These are phyloP conservation scores for Hirtodrosophila duncani DNA, from an alignment of 2,888 invertebrate species.

Conservation along the genomic window DNA sequence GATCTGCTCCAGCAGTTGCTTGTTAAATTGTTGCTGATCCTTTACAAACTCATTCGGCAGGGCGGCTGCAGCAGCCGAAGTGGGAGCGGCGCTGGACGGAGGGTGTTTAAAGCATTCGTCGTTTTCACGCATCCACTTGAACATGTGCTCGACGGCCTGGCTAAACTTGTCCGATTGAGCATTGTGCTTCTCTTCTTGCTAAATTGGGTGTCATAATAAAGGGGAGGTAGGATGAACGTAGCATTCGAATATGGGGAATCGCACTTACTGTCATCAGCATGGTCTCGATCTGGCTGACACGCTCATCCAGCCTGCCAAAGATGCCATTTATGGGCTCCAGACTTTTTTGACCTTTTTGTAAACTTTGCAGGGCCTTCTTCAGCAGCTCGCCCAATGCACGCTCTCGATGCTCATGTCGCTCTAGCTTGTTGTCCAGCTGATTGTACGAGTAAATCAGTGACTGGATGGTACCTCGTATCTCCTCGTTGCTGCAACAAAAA, in stretches of 20 bases:
- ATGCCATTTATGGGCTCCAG: conserved; percentile 85
- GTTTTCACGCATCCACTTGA: conserved; percentile 77
- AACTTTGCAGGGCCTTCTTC: conserved; percentile 84
- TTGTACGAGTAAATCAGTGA: conserved; percentile 89
- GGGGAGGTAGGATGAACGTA: not conserved
- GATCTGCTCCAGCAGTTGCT: conserved; percentile 67
- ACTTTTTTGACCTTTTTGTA: conserved; percentile 86
- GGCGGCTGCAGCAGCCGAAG: conserved; percentile 22
- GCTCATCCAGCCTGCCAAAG: conserved; percentile 85
- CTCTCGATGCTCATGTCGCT: conserved; percentile 90
- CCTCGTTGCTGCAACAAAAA: conserved; percentile 66
- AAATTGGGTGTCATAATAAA: no score
- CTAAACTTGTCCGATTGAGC: conserved; percentile 75
- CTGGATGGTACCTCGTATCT: conserved; percentile 85
- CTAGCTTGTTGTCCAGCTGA: conserved; percentile 88
- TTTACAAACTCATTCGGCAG: conserved; percentile 61
- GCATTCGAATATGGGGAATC: not conserved
- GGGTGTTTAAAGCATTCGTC: conserved; percentile 76
- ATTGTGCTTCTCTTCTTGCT: conserved; percentile 78
- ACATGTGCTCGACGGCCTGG: conserved; percentile 75
- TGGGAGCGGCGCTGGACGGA: conserved; percentile 29
- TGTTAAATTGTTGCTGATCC: conserved; percentile 64
- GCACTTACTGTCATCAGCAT: conserved; percentile 83
- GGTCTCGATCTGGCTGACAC: conserved; percentile 87
- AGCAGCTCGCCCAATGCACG: conserved; percentile 87